phyloP scores from a whole-genome alignment of 2,113 vertebrate species.

The Pseudorectes ferrugineus region DNA sequence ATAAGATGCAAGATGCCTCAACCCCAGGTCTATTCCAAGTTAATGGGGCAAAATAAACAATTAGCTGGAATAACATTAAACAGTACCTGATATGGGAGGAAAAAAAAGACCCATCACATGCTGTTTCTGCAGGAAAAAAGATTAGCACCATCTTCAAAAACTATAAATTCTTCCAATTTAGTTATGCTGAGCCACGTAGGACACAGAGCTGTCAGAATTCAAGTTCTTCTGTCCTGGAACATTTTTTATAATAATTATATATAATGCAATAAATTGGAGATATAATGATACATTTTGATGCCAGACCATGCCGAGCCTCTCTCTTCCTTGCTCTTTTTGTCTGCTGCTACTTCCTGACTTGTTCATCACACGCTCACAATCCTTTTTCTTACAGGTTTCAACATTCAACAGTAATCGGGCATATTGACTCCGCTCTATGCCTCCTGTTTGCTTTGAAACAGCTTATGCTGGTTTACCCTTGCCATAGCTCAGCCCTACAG shows the following conservation, averaged over 20 bases:
- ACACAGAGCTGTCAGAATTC: neutral
- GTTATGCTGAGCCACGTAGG: neutral
- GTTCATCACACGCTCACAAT: neutral
- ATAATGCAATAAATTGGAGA: neutral
- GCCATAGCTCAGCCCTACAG: neutral
- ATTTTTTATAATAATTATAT: neutral
- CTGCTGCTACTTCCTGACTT: neutral
- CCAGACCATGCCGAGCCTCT: neutral
- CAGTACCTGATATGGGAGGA: neutral
- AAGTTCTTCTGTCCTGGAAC: neutral
- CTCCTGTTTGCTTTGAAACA: neutral
- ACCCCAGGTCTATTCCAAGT: neutral
- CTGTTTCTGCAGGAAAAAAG: neutral
- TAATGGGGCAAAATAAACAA: conserved; percentile 11
- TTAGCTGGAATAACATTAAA: neutral
- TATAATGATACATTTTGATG: neutral
- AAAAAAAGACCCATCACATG: neutral
- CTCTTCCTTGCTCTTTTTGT: neutral
- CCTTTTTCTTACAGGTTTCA: neutral
- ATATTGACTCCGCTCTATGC: neutral
- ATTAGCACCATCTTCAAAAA: neutral
- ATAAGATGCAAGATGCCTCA: neutral
- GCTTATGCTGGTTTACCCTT: neutral
- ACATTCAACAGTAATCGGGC: neutral
- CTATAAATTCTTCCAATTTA: neutral